Evolutionary conservation across 2,113 vertebrate species (phyloP), one percentile per base, ranked within the genome.

Genomic region (Ptilonorhynchus violaceus): DNA sequence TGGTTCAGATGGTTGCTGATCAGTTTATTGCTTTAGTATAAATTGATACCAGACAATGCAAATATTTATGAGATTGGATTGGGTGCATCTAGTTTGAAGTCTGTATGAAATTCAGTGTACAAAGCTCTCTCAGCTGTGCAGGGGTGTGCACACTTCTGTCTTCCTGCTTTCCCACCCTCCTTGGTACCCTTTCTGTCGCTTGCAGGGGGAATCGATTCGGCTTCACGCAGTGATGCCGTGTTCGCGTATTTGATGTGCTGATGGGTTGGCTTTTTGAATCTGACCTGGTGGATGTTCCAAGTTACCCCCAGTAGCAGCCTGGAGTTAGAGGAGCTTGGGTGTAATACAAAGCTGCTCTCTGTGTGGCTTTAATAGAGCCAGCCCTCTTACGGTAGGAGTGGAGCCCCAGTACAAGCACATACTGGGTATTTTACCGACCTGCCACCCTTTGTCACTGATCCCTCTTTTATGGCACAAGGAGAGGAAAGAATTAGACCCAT

Each of bases 171-270:
- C 44, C 50, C 50, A 17, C 62, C 27, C 60, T 70, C n/a, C 21
- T 35, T 42, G 60, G 10, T 31, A 72, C 66, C 1, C 6, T 41
- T 44, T 44, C 73, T 69, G 3, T 33, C 1, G 0, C 35, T n/a
- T 33, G n/a, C 73, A 59, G 14, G 77, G 21, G 30, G 13, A 55
- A 47, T 35, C 0, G 0, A 31, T 70, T 41, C 0, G 2, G 56
- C 35, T 60, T 30, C 39, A 8, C 0, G 0, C 49, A 13, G 75
- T 0, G 0, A 30, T 64, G 28, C 37, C 16, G 0, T 1, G 20
- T 77, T 91, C 70, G 9, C 52, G 5, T 41, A 14, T 18, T 2
- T 10, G 19, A 27, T 56, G 68, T 60, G 31, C 22, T 37, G 50
- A 7, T 67, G 60, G 42, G 9, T 35, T 53, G 50, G 39, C 58